phyloP scores from a whole-genome alignment of 35 echinoderm and acorn worm species.

The Lytechinus variegatus region DNA sequence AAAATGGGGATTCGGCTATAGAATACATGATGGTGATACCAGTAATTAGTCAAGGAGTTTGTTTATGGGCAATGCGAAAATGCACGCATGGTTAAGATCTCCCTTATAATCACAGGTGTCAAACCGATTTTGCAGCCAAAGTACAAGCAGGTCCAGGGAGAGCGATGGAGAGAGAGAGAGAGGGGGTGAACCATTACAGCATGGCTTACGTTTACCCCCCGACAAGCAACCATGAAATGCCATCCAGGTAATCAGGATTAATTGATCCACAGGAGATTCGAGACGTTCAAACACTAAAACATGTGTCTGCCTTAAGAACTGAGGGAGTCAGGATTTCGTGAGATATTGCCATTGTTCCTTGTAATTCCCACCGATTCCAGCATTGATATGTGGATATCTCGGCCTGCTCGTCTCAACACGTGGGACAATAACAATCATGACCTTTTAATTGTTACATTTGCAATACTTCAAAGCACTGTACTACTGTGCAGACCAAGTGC shows the following conservation, averaged over 20 bases:
- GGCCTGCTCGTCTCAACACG: background rate
- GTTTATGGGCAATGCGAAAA: background rate
- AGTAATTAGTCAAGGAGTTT: background rate
- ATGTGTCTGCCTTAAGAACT: background rate
- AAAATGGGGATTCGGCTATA: background rate
- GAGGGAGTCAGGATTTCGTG: background rate
- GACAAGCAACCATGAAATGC: background rate
- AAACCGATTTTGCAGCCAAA: background rate
- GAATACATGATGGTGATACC: background rate
- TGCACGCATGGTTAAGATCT: constrained; percentile 1
- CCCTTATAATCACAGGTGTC: background rate
- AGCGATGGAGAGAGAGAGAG: background rate
- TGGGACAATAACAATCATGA: background rate
- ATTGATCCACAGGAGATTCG: background rate
- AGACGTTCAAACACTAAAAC: constrained; percentile 10
- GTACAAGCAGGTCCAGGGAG: background rate
- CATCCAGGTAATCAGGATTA: constrained; percentile 11
- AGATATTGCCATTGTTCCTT: background rate
- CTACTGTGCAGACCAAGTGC: background rate
- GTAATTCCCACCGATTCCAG: background rate
- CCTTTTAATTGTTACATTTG: background rate
- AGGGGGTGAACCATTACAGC: background rate
- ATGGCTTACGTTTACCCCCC: background rate
- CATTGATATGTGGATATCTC: background rate
- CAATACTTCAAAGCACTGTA: background rate